phyloP scores from a whole-genome alignment of 2,888 invertebrate species.

The Stegana nigrithorax region DNA sequence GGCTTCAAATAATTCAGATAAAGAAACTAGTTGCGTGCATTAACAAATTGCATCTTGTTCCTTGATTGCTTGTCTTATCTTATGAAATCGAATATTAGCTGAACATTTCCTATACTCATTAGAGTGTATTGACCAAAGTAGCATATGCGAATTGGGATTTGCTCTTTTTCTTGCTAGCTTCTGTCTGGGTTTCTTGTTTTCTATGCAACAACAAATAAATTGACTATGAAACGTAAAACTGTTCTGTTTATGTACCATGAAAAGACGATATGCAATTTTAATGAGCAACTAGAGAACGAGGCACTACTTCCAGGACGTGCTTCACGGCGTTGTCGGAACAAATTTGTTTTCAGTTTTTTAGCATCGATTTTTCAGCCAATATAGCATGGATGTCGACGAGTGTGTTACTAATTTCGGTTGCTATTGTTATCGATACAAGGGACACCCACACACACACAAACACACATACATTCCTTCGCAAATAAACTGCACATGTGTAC shows the following conservation, averaged over 20 bases:
- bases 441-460: neutral
- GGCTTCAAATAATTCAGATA: too few relatives aligned
- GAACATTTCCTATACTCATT: too few relatives aligned
- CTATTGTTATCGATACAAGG: conserved; percentile 32
- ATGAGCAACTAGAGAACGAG: conserved; percentile 27
- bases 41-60: too few relatives aligned
- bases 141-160: too few relatives aligned
- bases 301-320: neutral
- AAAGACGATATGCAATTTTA: conserved; percentile 37
- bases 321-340: conserved; percentile 23
- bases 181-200: too few relatives aligned
- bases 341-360: neutral
- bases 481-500: neutral
- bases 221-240: neutral
- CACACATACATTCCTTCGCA: neutral
- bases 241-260: neutral
- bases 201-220: too few relatives aligned
- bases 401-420: conserved; percentile 38
- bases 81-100: too few relatives aligned
- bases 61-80: too few relatives aligned
- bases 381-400: conserved; percentile 13
- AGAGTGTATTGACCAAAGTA: too few relatives aligned
- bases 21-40: too few relatives aligned
- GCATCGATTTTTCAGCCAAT: conserved; percentile 19
- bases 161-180: too few relatives aligned